phyloP scores from a whole-genome alignment of 2,888 invertebrate genomes.

The Strigamia maritima region DNA sequence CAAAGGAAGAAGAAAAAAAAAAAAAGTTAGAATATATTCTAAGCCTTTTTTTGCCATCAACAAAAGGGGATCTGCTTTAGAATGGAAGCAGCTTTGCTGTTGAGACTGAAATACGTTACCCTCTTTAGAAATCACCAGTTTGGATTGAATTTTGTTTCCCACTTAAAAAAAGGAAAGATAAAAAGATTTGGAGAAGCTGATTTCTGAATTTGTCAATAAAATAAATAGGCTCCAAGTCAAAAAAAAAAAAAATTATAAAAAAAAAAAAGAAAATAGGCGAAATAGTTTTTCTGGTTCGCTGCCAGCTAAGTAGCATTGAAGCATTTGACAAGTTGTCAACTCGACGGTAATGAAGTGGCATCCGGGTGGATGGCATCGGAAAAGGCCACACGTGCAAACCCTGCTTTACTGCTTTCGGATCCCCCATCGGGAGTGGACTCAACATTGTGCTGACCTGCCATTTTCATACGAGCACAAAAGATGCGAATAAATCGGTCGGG shows the following conservation, averaged over 20 bases:
- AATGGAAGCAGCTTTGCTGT: slow-evolving; percentile 1
- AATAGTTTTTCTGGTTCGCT: slow-evolving; percentile 1
- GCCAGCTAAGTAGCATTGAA: background rate
- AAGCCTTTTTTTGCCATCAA: too few relatives aligned
- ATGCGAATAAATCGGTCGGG: slow-evolving; percentile 6
- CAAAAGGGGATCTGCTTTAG: background rate
- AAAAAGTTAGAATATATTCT: background rate
- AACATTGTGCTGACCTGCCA: slow-evolving; percentile 1
- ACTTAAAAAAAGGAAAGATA: background rate
- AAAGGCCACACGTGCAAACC: slow-evolving; percentile 1
- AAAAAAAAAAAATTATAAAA: background rate
- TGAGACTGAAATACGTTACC: background rate
- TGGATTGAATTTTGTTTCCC: background rate
- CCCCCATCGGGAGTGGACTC: slow-evolving; percentile 7
- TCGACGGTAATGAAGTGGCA: slow-evolving; percentile 13
- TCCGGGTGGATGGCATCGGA: slow-evolving; percentile 1
- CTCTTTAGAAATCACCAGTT: slow-evolving; percentile 5
- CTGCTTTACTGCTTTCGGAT: background rate
- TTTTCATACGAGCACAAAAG: background rate
- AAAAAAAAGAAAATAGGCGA: background rate
- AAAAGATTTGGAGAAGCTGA: background rate
- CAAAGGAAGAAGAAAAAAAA: background rate
- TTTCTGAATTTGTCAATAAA: background rate
- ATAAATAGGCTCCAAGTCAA: background rate
- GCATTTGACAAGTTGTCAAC: slow-evolving; percentile 20